Percentiles rank a stretch among this genome's conserved stretches.
phyloP scores from a whole-genome alignment of 2,797 vertebrate genomes.

The Bradypodion ventrale region DNA sequence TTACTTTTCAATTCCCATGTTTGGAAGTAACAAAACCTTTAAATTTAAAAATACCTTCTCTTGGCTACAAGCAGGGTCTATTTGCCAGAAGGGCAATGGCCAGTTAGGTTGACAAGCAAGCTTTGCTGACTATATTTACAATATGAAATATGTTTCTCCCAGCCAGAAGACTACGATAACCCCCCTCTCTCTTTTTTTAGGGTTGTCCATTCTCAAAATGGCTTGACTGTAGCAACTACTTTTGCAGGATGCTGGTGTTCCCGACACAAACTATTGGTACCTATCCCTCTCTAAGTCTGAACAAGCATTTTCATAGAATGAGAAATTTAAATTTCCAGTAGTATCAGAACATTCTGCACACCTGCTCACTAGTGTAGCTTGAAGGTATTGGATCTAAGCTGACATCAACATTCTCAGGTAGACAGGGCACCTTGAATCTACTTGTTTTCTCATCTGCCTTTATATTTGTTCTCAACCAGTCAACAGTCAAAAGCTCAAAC shows the following conservation, averaged over 20 bases:
- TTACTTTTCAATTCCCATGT: no score
- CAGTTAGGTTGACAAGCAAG: background rate
- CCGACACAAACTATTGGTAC: background rate
- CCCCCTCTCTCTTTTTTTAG: background rate
- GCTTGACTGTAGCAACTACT: background rate
- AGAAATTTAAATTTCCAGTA: background rate
- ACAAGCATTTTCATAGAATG: background rate
- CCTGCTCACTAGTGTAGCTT: background rate
- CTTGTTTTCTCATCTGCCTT: background rate
- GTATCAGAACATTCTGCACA: background rate
- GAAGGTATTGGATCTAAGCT: background rate
- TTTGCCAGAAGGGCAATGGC: background rate
- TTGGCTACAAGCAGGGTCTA: background rate
- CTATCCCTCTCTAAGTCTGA: background rate
- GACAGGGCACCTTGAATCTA: background rate
- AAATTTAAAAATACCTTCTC: background rate
- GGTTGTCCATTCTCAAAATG: background rate
- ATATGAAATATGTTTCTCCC: background rate
- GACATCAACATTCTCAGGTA: background rate
- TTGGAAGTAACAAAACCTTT: background rate
- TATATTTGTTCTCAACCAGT: background rate
- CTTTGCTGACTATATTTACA: background rate
- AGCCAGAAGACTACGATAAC: background rate
- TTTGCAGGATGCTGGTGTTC: background rate
- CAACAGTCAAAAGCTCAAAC: background rate